Conservation (phyloP, 2,888 invertebrate species). For the Eupithecia tripunctaria region DNA sequence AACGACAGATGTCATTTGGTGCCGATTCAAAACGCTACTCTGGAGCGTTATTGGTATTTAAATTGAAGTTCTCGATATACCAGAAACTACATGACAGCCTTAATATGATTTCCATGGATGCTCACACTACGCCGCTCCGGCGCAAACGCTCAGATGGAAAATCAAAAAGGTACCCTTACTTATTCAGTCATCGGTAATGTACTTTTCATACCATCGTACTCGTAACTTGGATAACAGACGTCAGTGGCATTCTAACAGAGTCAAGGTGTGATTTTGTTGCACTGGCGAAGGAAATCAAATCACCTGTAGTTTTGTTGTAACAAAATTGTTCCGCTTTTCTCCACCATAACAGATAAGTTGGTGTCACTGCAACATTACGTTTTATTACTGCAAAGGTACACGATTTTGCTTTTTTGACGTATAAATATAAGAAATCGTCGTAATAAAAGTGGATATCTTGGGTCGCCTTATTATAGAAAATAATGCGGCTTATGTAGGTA, state of each 20-base stretch:
- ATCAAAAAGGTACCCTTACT: not conserved
- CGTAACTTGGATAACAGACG: not conserved
- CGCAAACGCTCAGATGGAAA: not conserved
- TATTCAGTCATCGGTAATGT: not conserved
- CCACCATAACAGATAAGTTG: conserved; percentile 7
- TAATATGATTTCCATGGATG: not conserved
- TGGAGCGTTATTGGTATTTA: not conserved
- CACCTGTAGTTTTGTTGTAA: too few relatives aligned
- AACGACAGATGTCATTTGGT: not conserved
- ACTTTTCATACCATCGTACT: not conserved
- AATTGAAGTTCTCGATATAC: not conserved
- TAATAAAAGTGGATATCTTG: conserved; percentile 64
- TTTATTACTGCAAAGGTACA: conserved; percentile 75
- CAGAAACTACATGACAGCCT: not conserved
- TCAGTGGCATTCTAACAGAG: not conserved
- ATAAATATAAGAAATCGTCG: conserved; percentile 66
- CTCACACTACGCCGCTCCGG: not conserved
- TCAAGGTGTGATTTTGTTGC: not conserved
- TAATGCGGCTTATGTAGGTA: conserved; percentile 49
- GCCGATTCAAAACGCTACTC: not conserved
- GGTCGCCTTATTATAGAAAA: conserved; percentile 58
- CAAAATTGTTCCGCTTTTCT: not conserved
- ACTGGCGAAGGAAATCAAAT: too few relatives aligned
- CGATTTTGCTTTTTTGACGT: conserved; percentile 74
- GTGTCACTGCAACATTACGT: conserved; percentile 63